A percentile compares a stretch with the other conserved stretches of the same genome.
Evolutionary conservation across 92 coral and sea anemone genomes (phyloP).

Genomic region (Zoanthus sansibaricus): DNA sequence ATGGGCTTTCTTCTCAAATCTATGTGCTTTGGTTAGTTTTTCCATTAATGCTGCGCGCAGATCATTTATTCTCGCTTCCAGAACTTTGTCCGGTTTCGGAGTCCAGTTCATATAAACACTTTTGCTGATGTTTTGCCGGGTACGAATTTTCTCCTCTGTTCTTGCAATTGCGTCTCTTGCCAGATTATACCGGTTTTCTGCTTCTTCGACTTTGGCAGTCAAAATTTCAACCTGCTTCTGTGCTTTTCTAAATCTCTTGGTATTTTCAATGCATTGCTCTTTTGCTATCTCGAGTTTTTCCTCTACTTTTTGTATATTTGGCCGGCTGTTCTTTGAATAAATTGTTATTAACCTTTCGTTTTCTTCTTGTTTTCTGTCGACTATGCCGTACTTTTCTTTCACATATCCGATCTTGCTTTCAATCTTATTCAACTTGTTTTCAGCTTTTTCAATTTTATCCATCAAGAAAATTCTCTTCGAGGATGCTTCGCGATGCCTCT

Average conservation of each 20-base stretch:
- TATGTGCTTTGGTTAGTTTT: conserved; percentile 9
- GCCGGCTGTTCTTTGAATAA: conserved; percentile 28
- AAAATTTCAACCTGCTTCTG: conserved; percentile 29
- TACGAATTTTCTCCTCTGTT: conserved; percentile 22
- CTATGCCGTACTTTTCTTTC: conserved; percentile 34
- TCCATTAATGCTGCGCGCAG: conserved; percentile 23
- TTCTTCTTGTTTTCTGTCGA: conserved; percentile 25
- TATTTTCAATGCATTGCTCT: conserved; percentile 21
- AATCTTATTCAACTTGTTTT: conserved; percentile 7
- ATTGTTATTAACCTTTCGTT: not conserved
- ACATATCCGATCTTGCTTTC: conserved; percentile 14
- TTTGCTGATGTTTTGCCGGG: conserved; percentile 23
- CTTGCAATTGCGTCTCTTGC: conserved; percentile 36
- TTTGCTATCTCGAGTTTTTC: conserved; percentile 28
- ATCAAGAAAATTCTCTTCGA: conserved; percentile 34
- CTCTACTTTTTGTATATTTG: conserved; percentile 23
- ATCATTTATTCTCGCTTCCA: conserved; percentile 38
- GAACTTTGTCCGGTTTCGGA: conserved; percentile 37
- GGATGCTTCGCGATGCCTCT: conserved; percentile 15
- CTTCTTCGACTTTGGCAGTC: conserved; percentile 31
- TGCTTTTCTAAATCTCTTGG: conserved; percentile 25
- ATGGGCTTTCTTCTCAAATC: conserved; percentile 25
- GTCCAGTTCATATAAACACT: conserved; percentile 40
- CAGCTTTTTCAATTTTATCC: conserved; percentile 41
- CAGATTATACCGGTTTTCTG: conserved; percentile 9